Conservation (phyloP, 2,113 vertebrate genomes). For the Cygnus atratus region DNA sequence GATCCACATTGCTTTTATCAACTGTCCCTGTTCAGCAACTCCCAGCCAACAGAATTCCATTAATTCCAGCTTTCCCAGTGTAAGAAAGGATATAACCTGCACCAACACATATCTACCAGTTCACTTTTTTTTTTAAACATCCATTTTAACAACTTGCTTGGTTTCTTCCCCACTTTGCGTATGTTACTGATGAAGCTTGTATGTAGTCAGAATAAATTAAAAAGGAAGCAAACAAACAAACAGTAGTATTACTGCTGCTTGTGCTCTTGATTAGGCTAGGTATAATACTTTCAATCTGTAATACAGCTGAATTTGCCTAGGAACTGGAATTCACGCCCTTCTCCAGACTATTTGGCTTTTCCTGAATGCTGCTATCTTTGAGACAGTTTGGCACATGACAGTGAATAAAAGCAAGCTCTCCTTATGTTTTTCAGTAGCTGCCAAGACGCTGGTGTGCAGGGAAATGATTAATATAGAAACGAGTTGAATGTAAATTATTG, state of each 20-base stretch:
- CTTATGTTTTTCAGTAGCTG: slow-evolving; percentile 72
- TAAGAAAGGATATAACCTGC: not conserved
- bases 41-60: not conserved
- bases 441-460: slow-evolving; percentile 69
- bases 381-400: slow-evolving; percentile 68
- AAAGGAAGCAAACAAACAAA: slow-evolving; percentile 19
- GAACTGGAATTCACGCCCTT: slow-evolving; percentile 44
- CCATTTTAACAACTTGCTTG: slow-evolving; percentile 26
- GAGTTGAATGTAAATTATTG: slow-evolving; percentile 60
- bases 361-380: slow-evolving; percentile 67
- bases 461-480: slow-evolving; percentile 74
- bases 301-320: slow-evolving; percentile 19
- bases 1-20: not conserved
- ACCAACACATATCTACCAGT: not conserved
- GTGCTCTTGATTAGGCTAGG: slow-evolving; percentile 25
- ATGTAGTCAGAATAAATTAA: slow-evolving; percentile 44
- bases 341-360: slow-evolving; percentile 60
- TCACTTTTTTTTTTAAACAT: not conserved
- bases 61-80: not conserved
- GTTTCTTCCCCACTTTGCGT: slow-evolving; percentile 49
- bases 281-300: slow-evolving; percentile 37
- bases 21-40: slow-evolving; percentile 23
- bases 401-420: slow-evolving; percentile 72
- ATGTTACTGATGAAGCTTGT: slow-evolving; percentile 34
- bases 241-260: not conserved